Conservation (phyloP, 2,888 invertebrate species). For the Lacanobia oleracea region DNA sequence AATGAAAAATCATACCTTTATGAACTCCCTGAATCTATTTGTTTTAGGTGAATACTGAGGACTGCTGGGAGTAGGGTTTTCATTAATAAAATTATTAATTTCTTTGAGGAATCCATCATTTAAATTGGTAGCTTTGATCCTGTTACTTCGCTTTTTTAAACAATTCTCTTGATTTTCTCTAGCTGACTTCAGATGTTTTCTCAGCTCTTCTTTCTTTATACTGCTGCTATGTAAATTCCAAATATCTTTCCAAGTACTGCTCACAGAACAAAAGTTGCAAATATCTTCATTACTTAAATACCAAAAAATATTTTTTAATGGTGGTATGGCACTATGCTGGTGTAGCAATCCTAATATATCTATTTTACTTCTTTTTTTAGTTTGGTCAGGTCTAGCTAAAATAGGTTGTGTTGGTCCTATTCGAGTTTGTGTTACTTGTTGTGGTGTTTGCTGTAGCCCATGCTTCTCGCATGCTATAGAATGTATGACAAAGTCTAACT, state of each 20-base stretch:
- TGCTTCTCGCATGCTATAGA: constrained; percentile 82
- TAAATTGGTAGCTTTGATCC: constrained; percentile 64
- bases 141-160: constrained; percentile 62
- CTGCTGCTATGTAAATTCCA: constrained; percentile 78
- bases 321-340: constrained; percentile 75
- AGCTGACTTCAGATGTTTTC: constrained; percentile 74
- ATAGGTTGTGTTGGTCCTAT: constrained; percentile 65
- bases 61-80: constrained; percentile 68
- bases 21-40: constrained; percentile 83
- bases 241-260: constrained; percentile 80
- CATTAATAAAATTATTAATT: constrained; percentile 79
- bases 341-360: constrained; percentile 84
- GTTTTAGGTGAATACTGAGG: constrained; percentile 84
- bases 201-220: constrained; percentile 75
- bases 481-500: constrained; percentile 82
- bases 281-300: constrained; percentile 84
- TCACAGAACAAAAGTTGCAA: constrained; percentile 82
- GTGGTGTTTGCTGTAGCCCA: constrained; percentile 73
- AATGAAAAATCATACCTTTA: constrained; percentile 75
- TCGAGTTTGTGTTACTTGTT: constrained; percentile 68
- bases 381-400: constrained; percentile 80
- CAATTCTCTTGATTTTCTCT: constrained; percentile 84
- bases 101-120: constrained; percentile 77
- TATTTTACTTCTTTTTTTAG: constrained; percentile 64
- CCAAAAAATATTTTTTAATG: constrained; percentile 81